Percentiles rank a stretch among this genome's conserved stretches.
Conservation (phyloP, 2,113 vertebrate species). For the Calidris pugnax region DNA sequence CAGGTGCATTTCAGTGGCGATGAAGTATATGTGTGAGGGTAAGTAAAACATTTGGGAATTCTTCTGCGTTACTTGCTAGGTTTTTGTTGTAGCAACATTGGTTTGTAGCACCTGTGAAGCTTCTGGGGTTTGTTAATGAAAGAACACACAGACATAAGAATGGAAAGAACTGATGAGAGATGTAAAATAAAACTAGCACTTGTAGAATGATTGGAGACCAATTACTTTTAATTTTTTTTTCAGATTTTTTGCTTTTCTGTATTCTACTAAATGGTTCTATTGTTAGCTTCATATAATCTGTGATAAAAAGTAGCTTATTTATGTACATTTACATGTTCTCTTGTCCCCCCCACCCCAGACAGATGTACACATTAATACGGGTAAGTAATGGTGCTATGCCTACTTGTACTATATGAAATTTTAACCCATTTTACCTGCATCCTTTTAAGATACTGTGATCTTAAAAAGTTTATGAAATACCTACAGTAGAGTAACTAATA, state of each 20-base stretch:
- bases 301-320: not conserved
- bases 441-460: not conserved
- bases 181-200: not conserved
- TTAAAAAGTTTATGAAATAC: not conserved
- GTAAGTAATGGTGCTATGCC: not conserved
- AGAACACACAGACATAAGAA: not conserved
- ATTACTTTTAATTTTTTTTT: not conserved
- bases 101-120: not conserved
- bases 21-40: not conserved
- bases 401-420: not conserved
- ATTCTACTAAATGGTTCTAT: not conserved
- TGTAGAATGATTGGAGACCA: not conserved
- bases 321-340: not conserved
- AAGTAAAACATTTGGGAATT: not conserved
- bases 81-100: not conserved
- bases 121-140: not conserved
- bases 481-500: not conserved
- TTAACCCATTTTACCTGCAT: not conserved
- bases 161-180: not conserved
- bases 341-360: not conserved
- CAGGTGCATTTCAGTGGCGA: not conserved
- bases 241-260: not conserved
- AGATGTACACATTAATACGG: fast-evolving
- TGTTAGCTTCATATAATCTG: not conserved
- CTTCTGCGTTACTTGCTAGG: not conserved